Evolutionary conservation across 2,113 vertebrate species (phyloP), one percentile per base, ranked within the genome.

Genomic region (Cephalopholis sonnerati): DNA sequence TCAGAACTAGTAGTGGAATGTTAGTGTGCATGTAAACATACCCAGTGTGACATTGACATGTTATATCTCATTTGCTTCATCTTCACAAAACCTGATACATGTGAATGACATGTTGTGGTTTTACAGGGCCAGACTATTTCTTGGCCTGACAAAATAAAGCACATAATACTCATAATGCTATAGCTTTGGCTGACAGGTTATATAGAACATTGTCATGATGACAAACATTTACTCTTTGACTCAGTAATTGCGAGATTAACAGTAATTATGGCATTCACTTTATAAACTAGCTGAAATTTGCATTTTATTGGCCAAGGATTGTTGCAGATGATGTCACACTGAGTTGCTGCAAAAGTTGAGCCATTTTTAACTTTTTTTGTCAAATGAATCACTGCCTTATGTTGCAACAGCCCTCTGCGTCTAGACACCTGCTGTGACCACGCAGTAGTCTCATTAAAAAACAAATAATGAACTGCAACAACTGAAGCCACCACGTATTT

Each of bases 401-500:
- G 24, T 36, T 63, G 41, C 73, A 58, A 64, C 15, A 36, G 16
- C 15, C 44, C 6, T 65, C 22, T 44, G 41, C 5, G n/a, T 55
- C 25, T 4, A 10, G n/a, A 25, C 24, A 16, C 36, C 36, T 18
- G 3, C 54, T 68, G 39, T 27, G 27, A 36, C 20, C 54, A 27
- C 1, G 1, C 18, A 57, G 22, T 50, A 8, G n/a, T 32, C 71
- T 68, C 36, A 44, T 74, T 44, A 75, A 69, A 44, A 44, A 81
- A 44, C 5, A 11, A 48, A 73, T 27, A 51, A 51, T 53, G 24
- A 63, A 20, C 61, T 44, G 16, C 7, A 68, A 20, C 10, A 22
- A 48, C 17, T 55, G 24, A 66, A 32, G 59, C 67, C 27, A 29
- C 15, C 32, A 15, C n/a, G 7, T 25, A 3, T 18, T 59, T 11